phyloP scores from a whole-genome alignment of 2,888 invertebrate species.

The Periphyllus acericola region DNA sequence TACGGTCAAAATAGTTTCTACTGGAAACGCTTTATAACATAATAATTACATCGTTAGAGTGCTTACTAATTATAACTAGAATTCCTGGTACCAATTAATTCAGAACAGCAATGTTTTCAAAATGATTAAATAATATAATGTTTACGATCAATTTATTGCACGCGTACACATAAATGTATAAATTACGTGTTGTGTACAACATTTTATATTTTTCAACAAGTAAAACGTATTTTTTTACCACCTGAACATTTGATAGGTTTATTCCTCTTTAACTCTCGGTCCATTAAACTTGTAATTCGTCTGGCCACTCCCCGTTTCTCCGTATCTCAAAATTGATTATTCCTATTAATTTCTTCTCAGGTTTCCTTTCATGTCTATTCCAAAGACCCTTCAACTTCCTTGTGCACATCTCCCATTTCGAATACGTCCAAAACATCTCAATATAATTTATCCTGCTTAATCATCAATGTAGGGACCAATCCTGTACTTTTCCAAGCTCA shows the following conservation, averaged over 20 bases:
- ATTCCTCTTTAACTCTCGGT: conserved; percentile 10
- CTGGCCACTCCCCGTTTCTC: conserved; percentile 53
- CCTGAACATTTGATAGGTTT: neutral
- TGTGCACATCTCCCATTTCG: conserved; percentile 29
- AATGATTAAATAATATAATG: no score
- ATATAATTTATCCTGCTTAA: conserved; percentile 41
- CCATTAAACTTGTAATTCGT: conserved; percentile 37
- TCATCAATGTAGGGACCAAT: conserved; percentile 18
- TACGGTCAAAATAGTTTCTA: no score
- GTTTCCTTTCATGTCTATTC: conserved; percentile 57
- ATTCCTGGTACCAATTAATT: no score
- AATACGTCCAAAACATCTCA: conserved; percentile 44
- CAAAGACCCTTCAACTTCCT: conserved; percentile 57
- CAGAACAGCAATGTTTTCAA: no score
- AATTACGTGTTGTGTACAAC: no score
- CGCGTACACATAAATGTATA: no score
- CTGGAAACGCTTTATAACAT: no score
- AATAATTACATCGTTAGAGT: no score
- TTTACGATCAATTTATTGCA: no score
- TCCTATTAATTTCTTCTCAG: conserved; percentile 59
- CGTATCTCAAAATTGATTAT: conserved; percentile 46
- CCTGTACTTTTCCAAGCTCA: conserved; percentile 1
- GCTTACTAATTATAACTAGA: no score
- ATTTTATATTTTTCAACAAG: no score
- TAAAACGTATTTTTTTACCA: neutral